A percentile compares a stretch with the other conserved stretches of the same genome.
Conservation (phyloP, 2,888 invertebrate genomes). For the Elmis aenea region DNA sequence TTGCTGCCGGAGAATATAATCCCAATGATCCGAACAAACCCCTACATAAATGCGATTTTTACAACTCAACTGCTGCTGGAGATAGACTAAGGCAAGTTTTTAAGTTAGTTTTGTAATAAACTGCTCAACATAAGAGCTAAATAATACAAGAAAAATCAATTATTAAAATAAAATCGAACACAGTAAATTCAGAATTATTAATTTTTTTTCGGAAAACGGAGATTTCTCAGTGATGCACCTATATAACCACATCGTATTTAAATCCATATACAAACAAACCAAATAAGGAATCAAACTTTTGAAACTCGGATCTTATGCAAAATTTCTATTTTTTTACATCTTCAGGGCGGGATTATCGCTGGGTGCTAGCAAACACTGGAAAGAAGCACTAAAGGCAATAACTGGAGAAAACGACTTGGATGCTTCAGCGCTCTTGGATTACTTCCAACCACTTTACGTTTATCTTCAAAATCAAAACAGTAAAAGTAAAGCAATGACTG, state of each 20-base stretch:
- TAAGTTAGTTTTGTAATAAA: no score
- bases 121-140: no score
- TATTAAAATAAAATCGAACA: no score
- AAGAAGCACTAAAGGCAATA: conserved; percentile 54
- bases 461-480: conserved; percentile 42
- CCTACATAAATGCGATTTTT: conserved; percentile 35
- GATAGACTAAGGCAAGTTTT: conserved; percentile 52
- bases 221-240: no score
- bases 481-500: no score
- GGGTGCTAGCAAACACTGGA: conserved; percentile 51
- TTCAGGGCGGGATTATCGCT: conserved; percentile 49
- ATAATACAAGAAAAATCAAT: no score
- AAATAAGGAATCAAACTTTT: no score
- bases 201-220: neutral
- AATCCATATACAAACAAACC: no score
- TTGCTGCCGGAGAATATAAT: conserved; percentile 59
- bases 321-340: no score
- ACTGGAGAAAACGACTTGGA: conserved; percentile 54
- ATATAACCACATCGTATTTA: no score
- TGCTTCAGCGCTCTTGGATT: conserved; percentile 52
- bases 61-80: conserved; percentile 30
- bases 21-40: conserved; percentile 41
- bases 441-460: conserved; percentile 52
- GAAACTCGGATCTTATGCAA: no score
- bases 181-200: no score